These are phyloP conservation scores for Cryptocheilus praepositus DNA, from an alignment of 2,888 invertebrate species.

Conservation along the genomic window DNA sequence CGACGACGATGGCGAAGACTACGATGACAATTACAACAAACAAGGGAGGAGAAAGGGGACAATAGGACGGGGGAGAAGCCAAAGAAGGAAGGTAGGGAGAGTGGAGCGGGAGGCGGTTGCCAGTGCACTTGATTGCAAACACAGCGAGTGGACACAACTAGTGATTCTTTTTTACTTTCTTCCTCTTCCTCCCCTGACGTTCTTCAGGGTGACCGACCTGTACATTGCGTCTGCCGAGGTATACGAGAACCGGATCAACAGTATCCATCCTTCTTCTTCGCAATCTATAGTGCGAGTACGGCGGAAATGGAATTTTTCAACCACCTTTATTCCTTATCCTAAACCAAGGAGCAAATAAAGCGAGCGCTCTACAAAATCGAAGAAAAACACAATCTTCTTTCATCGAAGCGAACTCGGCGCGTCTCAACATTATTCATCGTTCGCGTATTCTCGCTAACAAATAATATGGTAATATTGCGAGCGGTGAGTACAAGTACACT, in stretches of 20 bases:
- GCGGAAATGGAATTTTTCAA: slow-evolving; percentile 40
- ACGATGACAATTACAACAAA: background rate
- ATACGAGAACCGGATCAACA: slow-evolving; percentile 54
- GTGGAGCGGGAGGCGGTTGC: slow-evolving; percentile 33
- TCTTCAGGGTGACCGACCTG: slow-evolving; percentile 63
- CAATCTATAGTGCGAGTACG: slow-evolving; percentile 17
- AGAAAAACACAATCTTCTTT: too few species aligned
- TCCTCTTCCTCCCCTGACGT: slow-evolving; percentile 20
- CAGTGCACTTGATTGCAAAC: slow-evolving; percentile 42
- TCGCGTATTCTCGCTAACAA: too few species aligned
- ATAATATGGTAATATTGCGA: too few species aligned
- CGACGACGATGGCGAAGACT: slow-evolving; percentile 1
- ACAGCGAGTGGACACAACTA: slow-evolving; percentile 46
- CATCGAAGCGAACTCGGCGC: too few species aligned
- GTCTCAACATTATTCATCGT: too few species aligned
- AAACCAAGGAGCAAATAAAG: too few species aligned
- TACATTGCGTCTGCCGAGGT: slow-evolving; percentile 49
- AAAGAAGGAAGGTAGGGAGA: slow-evolving; percentile 20
- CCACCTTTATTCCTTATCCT: too few species aligned
- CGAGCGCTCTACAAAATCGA: too few species aligned
- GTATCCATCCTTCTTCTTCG: slow-evolving; percentile 27
- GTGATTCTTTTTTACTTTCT: slow-evolving; percentile 37
- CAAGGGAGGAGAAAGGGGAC: background rate
- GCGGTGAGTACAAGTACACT: too few species aligned
- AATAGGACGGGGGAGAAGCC: slow-evolving; percentile 17